Conservation (phyloP, 2,113 vertebrate species). For the Bubo blakistoni region DNA sequence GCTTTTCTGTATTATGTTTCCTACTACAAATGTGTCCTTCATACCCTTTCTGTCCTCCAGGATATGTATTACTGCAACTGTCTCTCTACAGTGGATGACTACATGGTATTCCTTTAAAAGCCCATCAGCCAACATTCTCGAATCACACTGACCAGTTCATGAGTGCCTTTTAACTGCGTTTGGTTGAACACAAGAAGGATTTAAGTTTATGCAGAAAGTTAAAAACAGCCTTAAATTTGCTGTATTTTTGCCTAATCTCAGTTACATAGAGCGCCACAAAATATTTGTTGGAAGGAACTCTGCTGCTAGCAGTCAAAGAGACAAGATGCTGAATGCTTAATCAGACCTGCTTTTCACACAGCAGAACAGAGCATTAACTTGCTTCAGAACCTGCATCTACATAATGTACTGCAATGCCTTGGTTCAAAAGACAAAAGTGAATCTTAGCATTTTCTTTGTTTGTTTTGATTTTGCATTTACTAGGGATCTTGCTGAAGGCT, state of each 20-base stretch:
- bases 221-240: background rate
- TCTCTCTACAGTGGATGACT: background rate
- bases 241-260: background rate
- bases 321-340: background rate
- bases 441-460: background rate
- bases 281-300: background rate
- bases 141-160: background rate
- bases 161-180: background rate
- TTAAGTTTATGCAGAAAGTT: background rate
- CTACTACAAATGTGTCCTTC: background rate
- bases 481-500: background rate
- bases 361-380: background rate
- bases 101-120: background rate
- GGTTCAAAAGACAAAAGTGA: background rate
- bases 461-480: background rate
- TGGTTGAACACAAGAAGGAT: background rate
- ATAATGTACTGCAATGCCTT: background rate
- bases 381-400: background rate
- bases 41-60: background rate
- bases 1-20: background rate
- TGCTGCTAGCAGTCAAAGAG: background rate
- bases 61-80: background rate
- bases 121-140: background rate
- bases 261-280: background rate
- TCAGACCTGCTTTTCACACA: background rate